phyloP scores from a whole-genome alignment of 2,797 vertebrate species.

The Chloroceryle inda region DNA sequence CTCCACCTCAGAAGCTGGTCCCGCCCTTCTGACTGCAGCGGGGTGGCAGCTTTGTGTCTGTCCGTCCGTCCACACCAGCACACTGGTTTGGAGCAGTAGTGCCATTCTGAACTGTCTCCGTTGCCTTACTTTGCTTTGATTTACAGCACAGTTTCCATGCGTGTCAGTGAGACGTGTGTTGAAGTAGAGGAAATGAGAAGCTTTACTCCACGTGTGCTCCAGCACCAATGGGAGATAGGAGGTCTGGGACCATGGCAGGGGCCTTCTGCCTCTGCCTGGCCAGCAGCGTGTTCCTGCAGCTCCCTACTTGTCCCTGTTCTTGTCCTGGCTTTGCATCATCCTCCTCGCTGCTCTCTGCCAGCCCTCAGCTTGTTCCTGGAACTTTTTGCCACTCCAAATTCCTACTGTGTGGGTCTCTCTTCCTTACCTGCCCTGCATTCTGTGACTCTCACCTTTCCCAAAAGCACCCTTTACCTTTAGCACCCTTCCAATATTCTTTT shows the following conservation, averaged over 20 bases:
- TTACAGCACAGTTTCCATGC: rapidly evolving
- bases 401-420: background rate
- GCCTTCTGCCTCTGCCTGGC: background rate
- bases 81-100: rapidly evolving
- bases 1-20: background rate
- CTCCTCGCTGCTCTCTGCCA: background rate
- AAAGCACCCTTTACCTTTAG: background rate
- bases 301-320: background rate
- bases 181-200: background rate
- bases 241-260: rapidly evolving
- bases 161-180: rapidly evolving
- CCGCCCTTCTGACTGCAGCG: background rate
- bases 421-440: background rate
- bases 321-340: background rate
- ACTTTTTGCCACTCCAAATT: background rate
- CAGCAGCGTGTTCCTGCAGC: background rate
- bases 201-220: background rate
- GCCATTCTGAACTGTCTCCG: background rate
- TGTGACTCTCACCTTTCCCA: background rate
- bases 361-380: background rate
- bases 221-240: background rate
- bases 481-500: background rate
- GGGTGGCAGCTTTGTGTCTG: background rate
- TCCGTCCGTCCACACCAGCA: background rate
- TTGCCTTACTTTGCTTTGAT: background rate